Conservation (phyloP, 2,888 invertebrate genomes). For the Caenorhabditis uteleia region DNA sequence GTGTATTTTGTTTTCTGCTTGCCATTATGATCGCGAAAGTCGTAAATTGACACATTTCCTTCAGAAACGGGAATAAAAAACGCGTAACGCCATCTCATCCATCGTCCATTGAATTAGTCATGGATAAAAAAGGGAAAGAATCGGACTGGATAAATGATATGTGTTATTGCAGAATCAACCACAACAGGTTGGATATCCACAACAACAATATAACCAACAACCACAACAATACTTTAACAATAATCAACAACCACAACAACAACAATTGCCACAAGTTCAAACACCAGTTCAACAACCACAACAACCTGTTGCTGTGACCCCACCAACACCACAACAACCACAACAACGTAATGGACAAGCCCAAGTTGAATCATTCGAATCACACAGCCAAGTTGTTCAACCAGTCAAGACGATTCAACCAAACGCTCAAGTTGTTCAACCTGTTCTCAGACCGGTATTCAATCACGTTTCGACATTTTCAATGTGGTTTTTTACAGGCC, state of each 20-base stretch:
- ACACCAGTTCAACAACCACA: neutral
- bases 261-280: neutral
- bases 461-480: neutral
- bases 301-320: no score
- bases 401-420: constrained; percentile 30
- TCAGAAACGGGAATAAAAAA: no score
- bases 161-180: neutral
- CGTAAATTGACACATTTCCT: no score
- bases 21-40: no score
- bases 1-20: no score
- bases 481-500: neutral
- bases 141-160: neutral
- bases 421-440: constrained; percentile 31
- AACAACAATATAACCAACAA: constrained; percentile 6
- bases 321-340: constrained; percentile 4
- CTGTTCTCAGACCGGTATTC: constrained; percentile 19
- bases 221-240: neutral
- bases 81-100: no score
- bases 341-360: constrained; percentile 6
- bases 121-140: no score
- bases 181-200: constrained; percentile 9
- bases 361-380: constrained; percentile 38
- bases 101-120: no score
- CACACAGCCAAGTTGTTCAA: constrained; percentile 30
- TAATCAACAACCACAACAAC: constrained; percentile 1